phyloP scores from a whole-genome alignment of 2,113 vertebrate genomes.

The Salvelinus sp. region DNA sequence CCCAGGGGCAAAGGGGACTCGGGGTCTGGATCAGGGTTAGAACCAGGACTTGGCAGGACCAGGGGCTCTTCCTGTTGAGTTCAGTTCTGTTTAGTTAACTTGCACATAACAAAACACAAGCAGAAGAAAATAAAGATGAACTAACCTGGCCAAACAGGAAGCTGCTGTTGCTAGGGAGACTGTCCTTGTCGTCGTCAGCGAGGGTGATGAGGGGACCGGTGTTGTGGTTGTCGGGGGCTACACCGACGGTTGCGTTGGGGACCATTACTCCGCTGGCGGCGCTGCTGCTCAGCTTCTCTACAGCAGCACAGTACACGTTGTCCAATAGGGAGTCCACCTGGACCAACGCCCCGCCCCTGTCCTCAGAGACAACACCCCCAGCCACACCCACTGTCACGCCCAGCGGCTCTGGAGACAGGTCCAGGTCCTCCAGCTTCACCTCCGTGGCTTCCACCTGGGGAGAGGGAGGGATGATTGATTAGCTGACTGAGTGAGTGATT shows the following conservation, averaged over 20 bases:
- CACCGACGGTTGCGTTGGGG: slow-evolving; percentile 79
- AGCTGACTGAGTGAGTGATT: no score
- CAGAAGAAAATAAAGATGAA: slow-evolving; percentile 64
- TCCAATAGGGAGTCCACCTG: slow-evolving; percentile 95
- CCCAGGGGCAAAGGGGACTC: slow-evolving; percentile 68
- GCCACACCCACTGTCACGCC: slow-evolving; percentile 80
- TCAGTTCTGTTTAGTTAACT: slow-evolving; percentile 75
- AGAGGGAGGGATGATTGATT: no score
- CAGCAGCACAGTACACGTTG: slow-evolving; percentile 93
- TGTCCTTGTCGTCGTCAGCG: slow-evolving; percentile 92
- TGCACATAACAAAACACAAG: no score
- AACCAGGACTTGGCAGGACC: slow-evolving; percentile 83
- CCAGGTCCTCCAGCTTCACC: slow-evolving; percentile 97
- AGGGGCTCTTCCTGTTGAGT: slow-evolving; percentile 82
- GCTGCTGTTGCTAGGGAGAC: slow-evolving; percentile 84
- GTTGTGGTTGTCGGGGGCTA: slow-evolving; percentile 78
- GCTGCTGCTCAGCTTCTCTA: slow-evolving; percentile 90
- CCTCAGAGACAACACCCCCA: slow-evolving; percentile 68
- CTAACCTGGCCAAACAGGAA: slow-evolving; percentile 94
- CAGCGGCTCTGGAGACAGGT: slow-evolving; percentile 91
- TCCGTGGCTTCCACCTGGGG: slow-evolving; percentile 90
- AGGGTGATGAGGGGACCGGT: slow-evolving; percentile 93
- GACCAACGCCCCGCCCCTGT: slow-evolving; percentile 85
- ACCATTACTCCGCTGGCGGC: slow-evolving; percentile 76
- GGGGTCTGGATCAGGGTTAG: slow-evolving; percentile 71